Conservation (phyloP, 2,888 invertebrate genomes). For the Sicus ferrugineus region DNA sequence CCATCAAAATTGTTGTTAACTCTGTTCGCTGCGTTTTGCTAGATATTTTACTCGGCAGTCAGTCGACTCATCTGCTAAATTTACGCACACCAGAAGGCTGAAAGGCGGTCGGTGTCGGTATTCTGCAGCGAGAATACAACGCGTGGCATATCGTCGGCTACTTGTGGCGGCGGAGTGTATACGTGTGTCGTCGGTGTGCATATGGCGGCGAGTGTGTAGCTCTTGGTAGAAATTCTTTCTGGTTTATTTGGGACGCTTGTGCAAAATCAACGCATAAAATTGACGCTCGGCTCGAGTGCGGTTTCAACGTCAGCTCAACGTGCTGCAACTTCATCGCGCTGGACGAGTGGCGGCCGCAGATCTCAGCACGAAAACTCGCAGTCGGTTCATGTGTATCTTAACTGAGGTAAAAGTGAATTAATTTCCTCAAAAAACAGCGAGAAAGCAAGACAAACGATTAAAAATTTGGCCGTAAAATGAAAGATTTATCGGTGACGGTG, state of each 20-base stretch:
- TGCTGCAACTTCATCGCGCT: neutral
- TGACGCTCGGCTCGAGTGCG: conserved; percentile 41
- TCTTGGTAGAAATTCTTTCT: conserved; percentile 1
- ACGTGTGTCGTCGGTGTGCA: conserved; percentile 16
- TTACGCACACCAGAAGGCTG: neutral
- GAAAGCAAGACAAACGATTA: neutral
- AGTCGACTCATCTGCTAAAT: neutral
- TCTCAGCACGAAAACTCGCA: neutral
- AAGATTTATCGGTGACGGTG: neutral
- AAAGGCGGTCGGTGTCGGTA: conserved; percentile 6
- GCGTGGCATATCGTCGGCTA: conserved; percentile 16
- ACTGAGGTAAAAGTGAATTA: neutral
- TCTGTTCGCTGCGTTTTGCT: neutral
- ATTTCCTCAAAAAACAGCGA: neutral
- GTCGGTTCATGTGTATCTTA: neutral
- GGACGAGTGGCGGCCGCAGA: neutral
- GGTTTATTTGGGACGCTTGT: conserved; percentile 8
- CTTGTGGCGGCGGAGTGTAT: conserved; percentile 9
- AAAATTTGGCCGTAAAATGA: neutral
- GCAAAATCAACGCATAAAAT: conserved; percentile 40
- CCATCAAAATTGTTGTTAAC: conserved; percentile 12
- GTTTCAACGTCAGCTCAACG: neutral
- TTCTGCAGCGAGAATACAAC: conserved; percentile 10
- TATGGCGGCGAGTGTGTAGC: conserved; percentile 31
- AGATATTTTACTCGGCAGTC: neutral